Evolutionary conservation across 1,140 invertebrate species (phyloP).

Genomic region (Oscheius sp.): DNA sequence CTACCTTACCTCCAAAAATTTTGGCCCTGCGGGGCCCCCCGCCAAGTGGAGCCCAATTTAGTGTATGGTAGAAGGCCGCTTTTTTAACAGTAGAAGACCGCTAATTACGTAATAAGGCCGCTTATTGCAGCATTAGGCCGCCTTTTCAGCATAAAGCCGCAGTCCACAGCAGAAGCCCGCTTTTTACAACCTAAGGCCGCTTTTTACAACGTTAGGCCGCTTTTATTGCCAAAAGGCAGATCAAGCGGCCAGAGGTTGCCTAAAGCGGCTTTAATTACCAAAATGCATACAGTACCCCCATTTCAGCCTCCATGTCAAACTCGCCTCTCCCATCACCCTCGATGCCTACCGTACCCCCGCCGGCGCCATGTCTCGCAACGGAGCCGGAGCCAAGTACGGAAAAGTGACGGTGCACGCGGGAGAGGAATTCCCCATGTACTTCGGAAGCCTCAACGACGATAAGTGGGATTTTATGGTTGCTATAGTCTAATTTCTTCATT

Average conservation of each 20-base stretch:
- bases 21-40: too few relatives aligned
- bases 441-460: slow-evolving; percentile 64
- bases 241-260: too few relatives aligned
- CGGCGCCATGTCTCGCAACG: background rate
- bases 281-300: slow-evolving; percentile 74
- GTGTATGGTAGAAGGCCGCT: too few relatives aligned
- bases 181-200: too few relatives aligned
- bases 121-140: slow-evolving; percentile 85
- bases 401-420: background rate
- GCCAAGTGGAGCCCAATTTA: too few relatives aligned
- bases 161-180: too few relatives aligned
- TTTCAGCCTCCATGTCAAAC: slow-evolving; percentile 25
- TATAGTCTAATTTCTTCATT: slow-evolving; percentile 11
- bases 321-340: background rate
- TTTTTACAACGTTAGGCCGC: too few relatives aligned
- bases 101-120: slow-evolving; percentile 65
- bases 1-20: too few relatives aligned
- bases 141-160: too few relatives aligned
- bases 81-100: background rate
- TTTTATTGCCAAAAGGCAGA: too few relatives aligned
- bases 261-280: slow-evolving; percentile 61
- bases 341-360: background rate
- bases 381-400: background rate
- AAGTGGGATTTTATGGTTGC: slow-evolving; percentile 66
- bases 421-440: background rate